phyloP scores from a whole-genome alignment of 2,113 vertebrate genomes.

The Phodopus roborovskii region DNA sequence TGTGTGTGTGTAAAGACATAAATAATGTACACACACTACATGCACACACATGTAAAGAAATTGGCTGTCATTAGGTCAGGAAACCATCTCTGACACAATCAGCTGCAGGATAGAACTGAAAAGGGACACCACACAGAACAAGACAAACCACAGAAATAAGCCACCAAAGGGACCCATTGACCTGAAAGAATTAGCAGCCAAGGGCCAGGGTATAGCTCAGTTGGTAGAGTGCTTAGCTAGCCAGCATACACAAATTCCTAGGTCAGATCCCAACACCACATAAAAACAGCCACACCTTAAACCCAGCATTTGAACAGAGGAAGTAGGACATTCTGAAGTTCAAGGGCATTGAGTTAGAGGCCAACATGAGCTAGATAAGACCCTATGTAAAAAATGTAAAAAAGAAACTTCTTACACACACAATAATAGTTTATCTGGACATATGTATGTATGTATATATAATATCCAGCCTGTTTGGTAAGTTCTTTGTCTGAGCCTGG shows the following conservation, averaged over 20 bases:
- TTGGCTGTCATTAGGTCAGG: not conserved
- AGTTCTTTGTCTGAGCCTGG: slow-evolving; percentile 24
- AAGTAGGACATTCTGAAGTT: not conserved
- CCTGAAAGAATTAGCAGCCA: slow-evolving; percentile 1
- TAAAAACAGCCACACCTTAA: not conserved
- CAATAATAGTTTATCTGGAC: not conserved
- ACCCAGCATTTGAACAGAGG: not conserved
- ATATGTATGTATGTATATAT: not conserved
- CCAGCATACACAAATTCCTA: not conserved
- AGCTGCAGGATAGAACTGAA: not conserved
- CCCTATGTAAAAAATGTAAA: not conserved
- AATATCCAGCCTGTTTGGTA: not conserved
- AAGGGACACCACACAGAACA: not conserved
- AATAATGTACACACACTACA: not conserved
- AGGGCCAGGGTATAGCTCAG: not conserved
- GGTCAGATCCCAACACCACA: not conserved
- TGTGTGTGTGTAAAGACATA: not conserved
- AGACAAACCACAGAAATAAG: not conserved
- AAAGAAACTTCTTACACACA: not conserved
- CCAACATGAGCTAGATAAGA: not conserved
- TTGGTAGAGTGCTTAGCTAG: not conserved
- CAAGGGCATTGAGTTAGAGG: not conserved
- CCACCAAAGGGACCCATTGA: not conserved
- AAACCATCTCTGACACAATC: not conserved
- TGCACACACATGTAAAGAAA: not conserved